Base-by-base conservation (phyloP, 2,888 invertebrate species). In the Camptogramma bilineatum region DNA sequence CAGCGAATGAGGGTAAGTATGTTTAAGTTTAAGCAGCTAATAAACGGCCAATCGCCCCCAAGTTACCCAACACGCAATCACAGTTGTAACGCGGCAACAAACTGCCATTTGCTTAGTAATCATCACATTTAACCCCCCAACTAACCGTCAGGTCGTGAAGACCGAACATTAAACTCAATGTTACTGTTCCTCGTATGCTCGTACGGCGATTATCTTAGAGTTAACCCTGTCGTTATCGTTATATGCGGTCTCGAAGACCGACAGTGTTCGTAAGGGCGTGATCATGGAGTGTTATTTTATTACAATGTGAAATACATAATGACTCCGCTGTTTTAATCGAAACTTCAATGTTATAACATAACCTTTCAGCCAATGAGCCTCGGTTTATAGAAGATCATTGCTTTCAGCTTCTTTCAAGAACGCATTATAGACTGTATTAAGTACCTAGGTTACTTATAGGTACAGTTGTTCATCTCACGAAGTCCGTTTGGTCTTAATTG, bases 141-240 rank as follows among this genome's bases (percentile, higher is more conserved):
- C 64, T 84, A 81, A 81, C 68, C 77, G 77, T 71, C 77, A 71
- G 79, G 82, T 82, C 83, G 82, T 84, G 81, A 82, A 83, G 83
- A 83, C 80, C 80, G 79, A 79, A 83, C 90, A 87, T 91, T 90
- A 90, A 85, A 84, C 80, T 82, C 77, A 82, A 84, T 83, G 86
- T 84, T 78, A 85, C 80, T 73, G 77, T 53, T 53, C 59, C 80
- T 78, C 81, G 81, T 84, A 85, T 81, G 85, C 81, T 83, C 83
- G 79, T 79, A 78, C 75, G 73, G 75, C 85, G 86, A 89, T 91
- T 91, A 90, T 89, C 90, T 90, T 85, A 83, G 83, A 89, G 83
- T 88, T 90, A 88, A 89, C 89, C 87, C 82, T 75, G 81, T 84
- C 88, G 86, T 90, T 87, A 83, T 81, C 85, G 85, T 86, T 89